phyloP scores from a whole-genome alignment of 2,113 vertebrate genomes.

The Aptenodytes forsteri region DNA sequence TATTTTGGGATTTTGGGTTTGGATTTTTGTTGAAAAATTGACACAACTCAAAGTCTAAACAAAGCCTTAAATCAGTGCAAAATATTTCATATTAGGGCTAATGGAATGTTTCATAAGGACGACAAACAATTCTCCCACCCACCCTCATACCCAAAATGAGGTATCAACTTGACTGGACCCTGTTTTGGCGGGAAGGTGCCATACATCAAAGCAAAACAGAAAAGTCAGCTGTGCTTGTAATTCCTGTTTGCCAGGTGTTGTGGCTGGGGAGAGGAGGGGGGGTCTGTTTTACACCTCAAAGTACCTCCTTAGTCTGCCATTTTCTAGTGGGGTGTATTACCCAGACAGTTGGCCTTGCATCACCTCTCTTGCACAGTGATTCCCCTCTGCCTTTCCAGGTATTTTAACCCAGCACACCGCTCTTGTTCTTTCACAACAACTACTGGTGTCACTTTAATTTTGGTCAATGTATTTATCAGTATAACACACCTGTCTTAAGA shows the following conservation, averaged over 20 bases:
- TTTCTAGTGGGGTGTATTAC: neutral
- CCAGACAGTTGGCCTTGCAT: neutral
- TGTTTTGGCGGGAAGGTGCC: neutral
- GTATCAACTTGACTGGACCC: neutral
- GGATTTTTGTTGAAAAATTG: neutral
- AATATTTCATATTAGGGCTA: neutral
- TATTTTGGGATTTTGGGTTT: neutral
- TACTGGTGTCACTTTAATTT: neutral
- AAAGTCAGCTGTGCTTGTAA: neutral
- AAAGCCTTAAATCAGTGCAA: neutral
- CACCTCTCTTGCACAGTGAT: neutral
- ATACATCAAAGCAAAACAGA: neutral
- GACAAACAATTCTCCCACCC: neutral
- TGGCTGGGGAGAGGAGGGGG: neutral
- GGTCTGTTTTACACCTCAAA: neutral
- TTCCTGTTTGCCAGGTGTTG: neutral
- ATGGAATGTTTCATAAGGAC: neutral
- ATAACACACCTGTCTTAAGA: neutral
- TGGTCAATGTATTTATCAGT: neutral
- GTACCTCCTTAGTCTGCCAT: neutral
- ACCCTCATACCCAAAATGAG: neutral
- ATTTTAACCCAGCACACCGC: neutral
- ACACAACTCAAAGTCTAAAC: neutral
- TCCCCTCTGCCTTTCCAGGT: neutral
- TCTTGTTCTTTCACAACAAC: neutral